Conservation (phyloP, 2,113 vertebrate species). For the Coptodon rendalli region DNA sequence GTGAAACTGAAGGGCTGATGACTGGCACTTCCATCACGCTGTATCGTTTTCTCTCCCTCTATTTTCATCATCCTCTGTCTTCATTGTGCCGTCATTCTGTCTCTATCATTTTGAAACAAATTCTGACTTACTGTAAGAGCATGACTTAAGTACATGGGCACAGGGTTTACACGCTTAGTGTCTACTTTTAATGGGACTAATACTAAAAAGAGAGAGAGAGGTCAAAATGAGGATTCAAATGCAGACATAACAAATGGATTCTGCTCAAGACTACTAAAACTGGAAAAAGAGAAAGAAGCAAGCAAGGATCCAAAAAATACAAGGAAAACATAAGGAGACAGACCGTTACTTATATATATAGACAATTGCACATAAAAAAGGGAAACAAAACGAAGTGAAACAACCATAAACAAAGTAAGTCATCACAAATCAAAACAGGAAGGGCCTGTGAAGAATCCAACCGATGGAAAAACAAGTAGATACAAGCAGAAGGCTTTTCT, state of each 20-base stretch:
- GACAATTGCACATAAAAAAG: no score
- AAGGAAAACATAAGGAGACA: neutral
- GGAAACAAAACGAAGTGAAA: neutral
- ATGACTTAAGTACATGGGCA: neutral
- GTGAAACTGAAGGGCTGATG: constrained; percentile 85
- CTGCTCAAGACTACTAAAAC: neutral
- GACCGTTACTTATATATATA: neutral
- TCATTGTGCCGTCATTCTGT: neutral
- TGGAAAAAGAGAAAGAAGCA: neutral
- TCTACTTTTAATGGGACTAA: neutral
- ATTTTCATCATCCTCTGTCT: neutral
- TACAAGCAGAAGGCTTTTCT: neutral
- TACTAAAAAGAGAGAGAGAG: neutral
- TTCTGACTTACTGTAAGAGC: neutral
- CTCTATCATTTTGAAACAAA: neutral
- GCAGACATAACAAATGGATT: neutral
- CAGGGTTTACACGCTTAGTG: neutral
- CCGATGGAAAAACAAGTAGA: neutral
- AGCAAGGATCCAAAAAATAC: neutral
- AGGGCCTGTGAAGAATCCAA: neutral
- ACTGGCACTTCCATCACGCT: constrained; percentile 30
- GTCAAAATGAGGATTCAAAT: neutral
- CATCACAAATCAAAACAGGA: neutral
- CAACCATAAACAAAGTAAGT: neutral
- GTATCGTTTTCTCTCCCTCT: neutral